Conservation (phyloP, 2,113 vertebrate genomes). For the Aphelocoma coerulescens region DNA sequence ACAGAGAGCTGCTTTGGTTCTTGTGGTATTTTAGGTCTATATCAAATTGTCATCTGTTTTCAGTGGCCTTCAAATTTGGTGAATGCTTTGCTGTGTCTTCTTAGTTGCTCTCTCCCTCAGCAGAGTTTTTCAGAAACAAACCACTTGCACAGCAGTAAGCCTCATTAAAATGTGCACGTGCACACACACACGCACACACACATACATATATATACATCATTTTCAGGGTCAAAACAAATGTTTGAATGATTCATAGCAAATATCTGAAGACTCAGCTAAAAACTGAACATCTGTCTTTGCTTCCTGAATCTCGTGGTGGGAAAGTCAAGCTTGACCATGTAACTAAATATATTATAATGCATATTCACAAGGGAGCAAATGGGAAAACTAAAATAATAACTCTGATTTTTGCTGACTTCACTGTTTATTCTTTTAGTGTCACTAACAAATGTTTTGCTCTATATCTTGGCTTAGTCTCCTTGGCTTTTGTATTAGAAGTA, state of each 20-base stretch:
- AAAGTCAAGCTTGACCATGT: background rate
- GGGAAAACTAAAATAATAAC: background rate
- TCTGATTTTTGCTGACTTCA: background rate
- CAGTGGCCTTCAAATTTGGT: background rate
- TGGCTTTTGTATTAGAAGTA: background rate
- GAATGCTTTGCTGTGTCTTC: background rate
- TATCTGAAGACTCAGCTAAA: constrained; percentile 3
- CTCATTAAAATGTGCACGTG: background rate
- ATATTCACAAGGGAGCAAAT: background rate
- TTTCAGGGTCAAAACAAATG: background rate
- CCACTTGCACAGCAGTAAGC: background rate
- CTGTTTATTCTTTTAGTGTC: background rate
- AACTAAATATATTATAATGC: constrained; percentile 11
- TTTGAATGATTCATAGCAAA: background rate
- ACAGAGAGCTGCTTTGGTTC: background rate
- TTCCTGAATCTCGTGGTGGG: background rate
- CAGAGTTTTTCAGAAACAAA: background rate
- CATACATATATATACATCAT: background rate
- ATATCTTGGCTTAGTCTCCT: background rate
- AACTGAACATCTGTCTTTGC: constrained; percentile 29
- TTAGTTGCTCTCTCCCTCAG: background rate
- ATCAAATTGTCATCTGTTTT: background rate
- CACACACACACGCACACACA: no score
- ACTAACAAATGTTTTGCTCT: background rate
- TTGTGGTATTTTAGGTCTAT: background rate